These are phyloP conservation scores for Campylorhamphus procurvoides DNA, from an alignment of 2,113 vertebrate genomes.

Conservation along the genomic window DNA sequence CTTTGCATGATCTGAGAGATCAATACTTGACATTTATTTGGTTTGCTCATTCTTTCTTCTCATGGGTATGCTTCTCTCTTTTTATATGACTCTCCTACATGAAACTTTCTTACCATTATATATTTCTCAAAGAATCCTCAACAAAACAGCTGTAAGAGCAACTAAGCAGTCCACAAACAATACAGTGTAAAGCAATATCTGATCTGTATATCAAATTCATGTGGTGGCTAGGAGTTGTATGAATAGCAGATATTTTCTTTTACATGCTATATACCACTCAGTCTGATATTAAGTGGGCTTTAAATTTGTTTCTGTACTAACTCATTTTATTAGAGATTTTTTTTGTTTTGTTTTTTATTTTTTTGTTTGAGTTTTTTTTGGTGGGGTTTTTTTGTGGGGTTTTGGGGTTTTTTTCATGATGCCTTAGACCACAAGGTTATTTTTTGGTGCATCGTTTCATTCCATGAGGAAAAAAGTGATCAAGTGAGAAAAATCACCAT, in stretches of 20 bases:
- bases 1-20: background rate
- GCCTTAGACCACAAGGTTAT: background rate
- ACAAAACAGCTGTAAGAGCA: background rate
- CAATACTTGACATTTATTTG: background rate
- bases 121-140: background rate
- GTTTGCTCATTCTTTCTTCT: background rate
- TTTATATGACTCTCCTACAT: background rate
- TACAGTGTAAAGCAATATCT: background rate
- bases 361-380: no score
- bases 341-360: no score
- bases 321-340: background rate
- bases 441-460: background rate
- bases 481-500: background rate
- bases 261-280: background rate
- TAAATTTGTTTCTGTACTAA: background rate
- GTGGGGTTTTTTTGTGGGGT: no score
- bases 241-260: background rate
- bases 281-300: background rate
- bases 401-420: background rate
- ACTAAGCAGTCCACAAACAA: background rate
- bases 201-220: background rate
- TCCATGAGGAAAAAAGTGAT: background rate
- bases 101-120: background rate
- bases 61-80: background rate
- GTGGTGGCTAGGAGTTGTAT: background rate